Conservation (phyloP, 2,888 invertebrate species). For the Amiota communis region DNA sequence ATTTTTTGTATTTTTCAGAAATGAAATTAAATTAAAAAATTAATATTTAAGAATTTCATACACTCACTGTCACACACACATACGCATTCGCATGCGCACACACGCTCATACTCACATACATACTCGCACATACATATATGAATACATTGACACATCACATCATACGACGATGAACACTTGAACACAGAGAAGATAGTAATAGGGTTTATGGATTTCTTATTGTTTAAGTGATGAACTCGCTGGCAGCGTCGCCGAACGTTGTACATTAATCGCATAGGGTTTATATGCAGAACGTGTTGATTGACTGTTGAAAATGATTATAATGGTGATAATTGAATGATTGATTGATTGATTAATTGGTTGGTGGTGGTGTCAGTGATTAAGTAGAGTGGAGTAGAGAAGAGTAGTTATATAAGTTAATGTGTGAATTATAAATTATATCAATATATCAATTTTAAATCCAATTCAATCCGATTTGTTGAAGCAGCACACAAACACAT, state of each 20-base stretch:
- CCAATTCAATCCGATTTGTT: slow-evolving; percentile 7
- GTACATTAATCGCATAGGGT: slow-evolving; percentile 76
- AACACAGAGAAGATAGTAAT: slow-evolving; percentile 62
- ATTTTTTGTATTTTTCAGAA: too few relatives aligned
- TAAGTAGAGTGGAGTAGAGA: background rate
- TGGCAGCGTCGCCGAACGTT: slow-evolving; percentile 91
- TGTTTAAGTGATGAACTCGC: slow-evolving; percentile 83
- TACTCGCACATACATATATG: too few relatives aligned
- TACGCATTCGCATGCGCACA: too few relatives aligned
- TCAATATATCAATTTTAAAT: too few relatives aligned
- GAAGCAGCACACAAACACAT: background rate
- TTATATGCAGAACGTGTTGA: slow-evolving; percentile 74
- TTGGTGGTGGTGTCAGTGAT: background rate
- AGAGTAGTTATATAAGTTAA: background rate
- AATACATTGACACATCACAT: background rate
- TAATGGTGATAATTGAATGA: slow-evolving; percentile 1
- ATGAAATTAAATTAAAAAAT: too few relatives aligned
- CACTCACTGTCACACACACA: too few relatives aligned
- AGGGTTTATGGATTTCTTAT: slow-evolving; percentile 62
- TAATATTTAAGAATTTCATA: too few relatives aligned
- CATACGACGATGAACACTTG: slow-evolving; percentile 63
- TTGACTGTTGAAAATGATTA: slow-evolving; percentile 63
- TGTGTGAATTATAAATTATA: background rate
- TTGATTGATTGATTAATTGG: background rate
- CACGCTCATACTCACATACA: too few relatives aligned